These are phyloP conservation scores for Ectemnius lituratus DNA, from an alignment of 2,888 invertebrate genomes.

Conservation along the genomic window DNA sequence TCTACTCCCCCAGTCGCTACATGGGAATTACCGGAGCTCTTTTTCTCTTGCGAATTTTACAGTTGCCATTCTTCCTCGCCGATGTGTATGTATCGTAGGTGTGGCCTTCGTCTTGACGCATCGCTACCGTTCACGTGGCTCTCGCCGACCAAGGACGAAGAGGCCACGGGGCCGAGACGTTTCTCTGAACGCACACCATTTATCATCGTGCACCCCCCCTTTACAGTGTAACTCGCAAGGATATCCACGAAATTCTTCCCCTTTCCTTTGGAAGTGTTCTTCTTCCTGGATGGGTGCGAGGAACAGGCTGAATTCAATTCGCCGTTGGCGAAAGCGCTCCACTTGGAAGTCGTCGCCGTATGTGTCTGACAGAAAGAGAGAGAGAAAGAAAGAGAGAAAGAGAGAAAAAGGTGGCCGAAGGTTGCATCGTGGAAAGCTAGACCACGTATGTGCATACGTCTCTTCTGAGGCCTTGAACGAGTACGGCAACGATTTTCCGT, in stretches of 20 bases:
- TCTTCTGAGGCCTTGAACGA: slow-evolving; percentile 2
- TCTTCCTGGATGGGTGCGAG: not conserved
- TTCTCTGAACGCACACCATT: slow-evolving; percentile 4
- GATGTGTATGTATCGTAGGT: not conserved
- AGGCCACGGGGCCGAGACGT: not conserved
- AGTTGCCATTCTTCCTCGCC: slow-evolving; percentile 5
- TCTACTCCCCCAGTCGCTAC: slow-evolving; percentile 20
- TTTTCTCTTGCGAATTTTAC: slow-evolving; percentile 19
- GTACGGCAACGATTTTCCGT: slow-evolving; percentile 36
- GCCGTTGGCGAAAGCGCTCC: not conserved
- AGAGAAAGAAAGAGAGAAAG: too few relatives aligned
- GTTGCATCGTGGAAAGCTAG: too few relatives aligned
- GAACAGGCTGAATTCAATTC: not conserved
- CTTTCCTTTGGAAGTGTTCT: not conserved
- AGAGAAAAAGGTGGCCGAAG: too few relatives aligned
- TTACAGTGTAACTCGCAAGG: not conserved
- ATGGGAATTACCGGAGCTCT: slow-evolving; percentile 29
- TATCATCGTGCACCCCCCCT: slow-evolving; percentile 1
- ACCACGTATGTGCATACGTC: not conserved
- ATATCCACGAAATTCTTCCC: not conserved
- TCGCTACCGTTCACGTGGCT: not conserved
- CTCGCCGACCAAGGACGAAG: not conserved
- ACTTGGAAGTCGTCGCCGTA: not conserved
- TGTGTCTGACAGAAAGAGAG: too few relatives aligned
- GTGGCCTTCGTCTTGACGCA: not conserved